These are phyloP conservation scores for Melanchra persicariae DNA, from an alignment of 2,888 invertebrate species.

Conservation along the genomic window DNA sequence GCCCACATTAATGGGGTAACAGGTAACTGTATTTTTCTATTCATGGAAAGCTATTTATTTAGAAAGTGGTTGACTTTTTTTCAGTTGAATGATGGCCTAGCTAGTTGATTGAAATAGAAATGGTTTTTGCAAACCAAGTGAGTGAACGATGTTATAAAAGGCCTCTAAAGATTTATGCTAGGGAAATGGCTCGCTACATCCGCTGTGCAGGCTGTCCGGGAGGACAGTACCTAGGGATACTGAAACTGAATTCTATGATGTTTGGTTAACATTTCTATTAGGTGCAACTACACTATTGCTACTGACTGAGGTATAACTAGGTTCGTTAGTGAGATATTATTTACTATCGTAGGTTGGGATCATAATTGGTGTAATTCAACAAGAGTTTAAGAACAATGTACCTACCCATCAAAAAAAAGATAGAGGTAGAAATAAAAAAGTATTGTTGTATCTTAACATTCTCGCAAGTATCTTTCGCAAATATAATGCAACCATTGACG, in stretches of 20 bases:
- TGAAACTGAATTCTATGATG: constrained; percentile 8
- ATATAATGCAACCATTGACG: constrained; percentile 17
- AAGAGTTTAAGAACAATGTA: no score
- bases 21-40: constrained; percentile 4
- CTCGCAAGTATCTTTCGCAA: background rate
- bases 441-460: constrained; percentile 5
- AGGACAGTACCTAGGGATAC: no score
- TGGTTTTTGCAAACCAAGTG: constrained; percentile 4
- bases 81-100: background rate
- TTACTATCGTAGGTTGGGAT: no score
- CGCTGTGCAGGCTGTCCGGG: no score
- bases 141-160: constrained; percentile 32
- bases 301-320: no score
- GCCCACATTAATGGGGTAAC: constrained; percentile 20
- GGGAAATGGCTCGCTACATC: constrained; percentile 21
- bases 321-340: no score
- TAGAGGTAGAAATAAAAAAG: background rate
- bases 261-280: background rate
- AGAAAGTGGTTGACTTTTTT: background rate
- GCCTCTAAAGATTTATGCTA: constrained; percentile 32
- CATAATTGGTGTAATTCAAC: no score
- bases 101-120: constrained; percentile 12
- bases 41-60: background rate
- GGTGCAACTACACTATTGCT: background rate
- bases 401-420: background rate